phyloP scores from a whole-genome alignment of 2,888 invertebrate genomes.

The Pogonocherus hispidulus region DNA sequence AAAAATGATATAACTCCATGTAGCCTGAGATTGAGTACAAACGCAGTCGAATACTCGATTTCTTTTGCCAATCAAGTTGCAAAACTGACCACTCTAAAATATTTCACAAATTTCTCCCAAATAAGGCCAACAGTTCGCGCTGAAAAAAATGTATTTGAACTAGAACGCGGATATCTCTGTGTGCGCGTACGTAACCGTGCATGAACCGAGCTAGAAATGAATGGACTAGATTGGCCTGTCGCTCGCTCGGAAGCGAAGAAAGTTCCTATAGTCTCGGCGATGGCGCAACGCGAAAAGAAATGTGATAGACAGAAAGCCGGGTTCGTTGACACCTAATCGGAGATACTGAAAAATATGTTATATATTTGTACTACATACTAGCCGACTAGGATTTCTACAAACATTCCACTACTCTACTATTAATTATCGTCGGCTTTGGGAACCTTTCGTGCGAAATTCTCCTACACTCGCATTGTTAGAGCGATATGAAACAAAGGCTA shows the following conservation, averaged over 20 bases:
- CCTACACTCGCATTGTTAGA: too few species aligned
- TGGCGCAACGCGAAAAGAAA: conserved; percentile 72
- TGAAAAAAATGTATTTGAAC: background rate
- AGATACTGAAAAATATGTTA: conserved; percentile 52
- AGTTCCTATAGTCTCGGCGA: conserved; percentile 49
- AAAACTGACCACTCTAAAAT: background rate
- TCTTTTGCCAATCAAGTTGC: background rate
- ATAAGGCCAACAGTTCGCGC: background rate
- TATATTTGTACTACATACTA: conserved; percentile 57
- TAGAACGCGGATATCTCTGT: conserved; percentile 35
- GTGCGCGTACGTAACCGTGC: conserved; percentile 24
- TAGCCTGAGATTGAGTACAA: too few species aligned
- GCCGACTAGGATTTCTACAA: conserved; percentile 35
- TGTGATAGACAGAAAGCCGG: conserved; percentile 70
- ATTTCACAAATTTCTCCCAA: background rate
- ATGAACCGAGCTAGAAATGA: conserved; percentile 36
- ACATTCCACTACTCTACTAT: conserved; percentile 24
- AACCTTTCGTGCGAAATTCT: conserved; percentile 15
- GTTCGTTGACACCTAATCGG: conserved; percentile 60
- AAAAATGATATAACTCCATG: too few species aligned
- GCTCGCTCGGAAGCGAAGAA: conserved; percentile 44
- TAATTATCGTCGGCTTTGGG: conserved; percentile 15
- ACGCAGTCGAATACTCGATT: background rate
- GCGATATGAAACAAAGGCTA: background rate
- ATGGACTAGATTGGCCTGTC: conserved; percentile 46